phyloP scores from a whole-genome alignment of 2,888 invertebrate genomes.

The Thymelicus acteon region DNA sequence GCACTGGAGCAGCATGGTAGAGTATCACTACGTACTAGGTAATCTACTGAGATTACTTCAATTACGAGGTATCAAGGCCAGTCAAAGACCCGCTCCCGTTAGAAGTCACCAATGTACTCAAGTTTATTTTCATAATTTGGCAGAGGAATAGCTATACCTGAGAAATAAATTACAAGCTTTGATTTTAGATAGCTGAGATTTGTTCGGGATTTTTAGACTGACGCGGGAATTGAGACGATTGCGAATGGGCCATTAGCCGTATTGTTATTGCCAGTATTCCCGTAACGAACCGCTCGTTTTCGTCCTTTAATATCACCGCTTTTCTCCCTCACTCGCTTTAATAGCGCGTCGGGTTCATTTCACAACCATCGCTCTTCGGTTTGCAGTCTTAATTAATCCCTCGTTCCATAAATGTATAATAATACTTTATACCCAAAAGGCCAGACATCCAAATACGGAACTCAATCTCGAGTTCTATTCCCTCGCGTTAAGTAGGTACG shows the following conservation, averaged over 20 bases:
- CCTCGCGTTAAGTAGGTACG: conserved; percentile 62
- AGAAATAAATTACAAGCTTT: conserved; percentile 35
- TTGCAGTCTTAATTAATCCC: conserved; percentile 69
- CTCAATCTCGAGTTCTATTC: conserved; percentile 64
- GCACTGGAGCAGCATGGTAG: no score
- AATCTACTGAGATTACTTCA: no score
- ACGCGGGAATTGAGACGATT: conserved; percentile 72
- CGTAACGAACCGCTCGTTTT: conserved; percentile 79
- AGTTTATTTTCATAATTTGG: no score
- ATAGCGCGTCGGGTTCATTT: conserved; percentile 71
- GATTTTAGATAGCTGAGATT: conserved; percentile 55
- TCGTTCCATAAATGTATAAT: conserved; percentile 54
- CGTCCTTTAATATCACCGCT: conserved; percentile 78
- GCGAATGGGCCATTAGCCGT: conserved; percentile 76
- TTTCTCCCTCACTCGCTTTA: conserved; percentile 72
- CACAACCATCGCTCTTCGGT: conserved; percentile 65
- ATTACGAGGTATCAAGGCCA: no score
- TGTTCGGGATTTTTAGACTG: conserved; percentile 68
- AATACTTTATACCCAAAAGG: conserved; percentile 35
- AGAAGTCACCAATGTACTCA: no score
- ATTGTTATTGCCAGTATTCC: conserved; percentile 82
- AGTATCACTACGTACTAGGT: no score
- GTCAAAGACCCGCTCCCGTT: no score
- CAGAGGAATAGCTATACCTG: conserved; percentile 5
- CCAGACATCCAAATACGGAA: conserved; percentile 46